Evolutionary conservation across 2,888 invertebrate species (phyloP).

Genomic region (Chorisops tibialis): DNA sequence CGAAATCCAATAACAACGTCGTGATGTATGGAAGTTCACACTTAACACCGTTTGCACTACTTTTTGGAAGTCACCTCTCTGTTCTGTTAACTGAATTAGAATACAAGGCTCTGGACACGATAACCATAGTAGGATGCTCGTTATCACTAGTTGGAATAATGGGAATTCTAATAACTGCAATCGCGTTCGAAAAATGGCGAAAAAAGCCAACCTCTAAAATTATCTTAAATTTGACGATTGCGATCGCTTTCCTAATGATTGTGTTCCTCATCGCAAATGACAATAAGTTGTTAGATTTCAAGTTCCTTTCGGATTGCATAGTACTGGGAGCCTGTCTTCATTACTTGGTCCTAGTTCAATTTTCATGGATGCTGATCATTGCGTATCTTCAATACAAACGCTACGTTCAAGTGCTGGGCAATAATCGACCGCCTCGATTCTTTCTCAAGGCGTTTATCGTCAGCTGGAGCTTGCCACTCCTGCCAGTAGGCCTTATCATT

Average conservation of each 20-base stretch:
- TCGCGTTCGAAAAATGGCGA: conserved; percentile 57
- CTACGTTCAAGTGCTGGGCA: too few relatives aligned
- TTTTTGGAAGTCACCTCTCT: conserved; percentile 50
- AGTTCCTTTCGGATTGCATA: too few relatives aligned
- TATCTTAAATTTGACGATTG: too few relatives aligned
- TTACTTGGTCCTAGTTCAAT: too few relatives aligned
- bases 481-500: conserved; percentile 52
- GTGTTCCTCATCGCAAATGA: conserved; percentile 46
- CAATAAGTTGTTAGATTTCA: too few relatives aligned
- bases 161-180: conserved; percentile 60
- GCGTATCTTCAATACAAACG: conserved; percentile 65
- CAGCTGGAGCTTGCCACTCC: too few relatives aligned
- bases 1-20: conserved; percentile 46
- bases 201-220: too few relatives aligned
- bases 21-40: conserved; percentile 57
- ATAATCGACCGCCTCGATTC: too few relatives aligned
- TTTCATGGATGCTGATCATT: too few relatives aligned
- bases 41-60: conserved; percentile 62
- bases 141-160: conserved; percentile 58
- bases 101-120: conserved; percentile 55
- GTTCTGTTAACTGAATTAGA: conserved; percentile 48
- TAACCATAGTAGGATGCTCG: conserved; percentile 59
- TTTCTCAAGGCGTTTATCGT: conserved; percentile 61
- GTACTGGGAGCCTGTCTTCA: too few relatives aligned
- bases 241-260: too few relatives aligned